Evolutionary conservation across 2,888 invertebrate species (phyloP).

Genomic region (Sabellastarte sp.): DNA sequence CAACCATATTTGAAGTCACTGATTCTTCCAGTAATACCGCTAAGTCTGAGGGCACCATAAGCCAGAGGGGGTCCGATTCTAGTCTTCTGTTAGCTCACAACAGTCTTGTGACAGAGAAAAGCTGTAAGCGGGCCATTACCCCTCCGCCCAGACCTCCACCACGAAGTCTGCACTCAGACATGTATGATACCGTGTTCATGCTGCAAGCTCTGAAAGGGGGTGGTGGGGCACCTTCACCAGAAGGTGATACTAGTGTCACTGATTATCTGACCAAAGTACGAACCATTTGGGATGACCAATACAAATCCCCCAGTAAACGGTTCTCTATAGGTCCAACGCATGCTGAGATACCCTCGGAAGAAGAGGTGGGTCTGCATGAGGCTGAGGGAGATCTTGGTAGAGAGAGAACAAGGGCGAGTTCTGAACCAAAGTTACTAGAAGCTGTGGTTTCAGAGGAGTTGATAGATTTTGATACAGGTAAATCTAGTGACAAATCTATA

Average conservation of each 20-base stretch:
- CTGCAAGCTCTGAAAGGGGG: slow-evolving; percentile 48
- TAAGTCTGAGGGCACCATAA: not conserved
- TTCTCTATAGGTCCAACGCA: not conserved
- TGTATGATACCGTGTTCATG: slow-evolving; percentile 56
- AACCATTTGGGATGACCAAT: slow-evolving; percentile 47
- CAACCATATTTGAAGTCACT: not conserved
- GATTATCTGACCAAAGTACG: slow-evolving; percentile 51
- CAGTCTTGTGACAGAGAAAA: slow-evolving; percentile 18
- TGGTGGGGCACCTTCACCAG: too few species aligned
- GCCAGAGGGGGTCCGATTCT: not conserved
- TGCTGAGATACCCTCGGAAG: not conserved
- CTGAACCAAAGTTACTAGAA: not conserved
- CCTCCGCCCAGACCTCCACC: slow-evolving; percentile 31
- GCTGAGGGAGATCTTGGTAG: not conserved
- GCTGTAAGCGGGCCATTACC: slow-evolving; percentile 8
- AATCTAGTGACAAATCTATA: too few species aligned
- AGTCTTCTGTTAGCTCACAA: not conserved
- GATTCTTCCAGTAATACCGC: not conserved
- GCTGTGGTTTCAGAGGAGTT: too few species aligned
- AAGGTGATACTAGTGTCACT: too few species aligned
- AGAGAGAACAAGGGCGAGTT: not conserved
- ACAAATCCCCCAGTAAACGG: not conserved
- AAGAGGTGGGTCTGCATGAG: not conserved
- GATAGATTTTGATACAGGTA: too few species aligned
- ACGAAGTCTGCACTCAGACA: slow-evolving; percentile 50